Conservation (phyloP, 92 coral and sea anemone genomes). For the Paragorgia papillata region DNA sequence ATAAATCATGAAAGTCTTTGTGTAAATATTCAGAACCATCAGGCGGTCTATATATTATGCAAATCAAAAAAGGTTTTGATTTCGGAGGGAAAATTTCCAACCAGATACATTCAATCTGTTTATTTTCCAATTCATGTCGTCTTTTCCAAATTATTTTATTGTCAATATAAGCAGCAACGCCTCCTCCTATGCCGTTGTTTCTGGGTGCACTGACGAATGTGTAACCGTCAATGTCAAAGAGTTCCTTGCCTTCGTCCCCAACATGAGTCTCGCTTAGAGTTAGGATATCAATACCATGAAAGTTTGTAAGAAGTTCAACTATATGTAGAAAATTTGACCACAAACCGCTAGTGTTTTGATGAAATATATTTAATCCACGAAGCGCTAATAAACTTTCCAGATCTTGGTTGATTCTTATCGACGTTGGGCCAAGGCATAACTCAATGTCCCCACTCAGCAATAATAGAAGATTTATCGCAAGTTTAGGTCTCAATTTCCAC, state of each 20-base stretch:
- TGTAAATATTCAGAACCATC: slow-evolving; percentile 31
- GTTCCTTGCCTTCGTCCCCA: not conserved
- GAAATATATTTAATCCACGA: not conserved
- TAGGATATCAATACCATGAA: not conserved
- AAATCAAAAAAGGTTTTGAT: slow-evolving; percentile 8
- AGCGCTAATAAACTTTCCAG: too few relatives aligned
- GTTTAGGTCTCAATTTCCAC: too few relatives aligned
- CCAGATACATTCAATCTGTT: slow-evolving; percentile 30
- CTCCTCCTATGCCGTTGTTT: slow-evolving; percentile 26
- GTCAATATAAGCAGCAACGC: slow-evolving; percentile 26
- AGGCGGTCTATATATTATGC: slow-evolving; percentile 41
- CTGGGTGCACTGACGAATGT: not conserved
- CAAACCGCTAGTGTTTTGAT: not conserved
- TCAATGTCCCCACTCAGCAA: too few relatives aligned
- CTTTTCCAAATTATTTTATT: slow-evolving; percentile 5
- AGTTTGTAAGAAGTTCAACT: not conserved
- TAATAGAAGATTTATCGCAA: too few relatives aligned
- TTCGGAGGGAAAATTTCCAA: slow-evolving; percentile 4
- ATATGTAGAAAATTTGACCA: not conserved
- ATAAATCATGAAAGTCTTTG: not conserved
- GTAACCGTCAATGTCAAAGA: not conserved
- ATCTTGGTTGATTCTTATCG: too few relatives aligned
- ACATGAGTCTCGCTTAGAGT: not conserved
- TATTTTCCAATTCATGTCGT: slow-evolving; percentile 26
- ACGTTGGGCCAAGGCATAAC: too few relatives aligned